Base-by-base conservation (phyloP, 2,888 invertebrate genomes). In the Iphiclides podalirius region DNA sequence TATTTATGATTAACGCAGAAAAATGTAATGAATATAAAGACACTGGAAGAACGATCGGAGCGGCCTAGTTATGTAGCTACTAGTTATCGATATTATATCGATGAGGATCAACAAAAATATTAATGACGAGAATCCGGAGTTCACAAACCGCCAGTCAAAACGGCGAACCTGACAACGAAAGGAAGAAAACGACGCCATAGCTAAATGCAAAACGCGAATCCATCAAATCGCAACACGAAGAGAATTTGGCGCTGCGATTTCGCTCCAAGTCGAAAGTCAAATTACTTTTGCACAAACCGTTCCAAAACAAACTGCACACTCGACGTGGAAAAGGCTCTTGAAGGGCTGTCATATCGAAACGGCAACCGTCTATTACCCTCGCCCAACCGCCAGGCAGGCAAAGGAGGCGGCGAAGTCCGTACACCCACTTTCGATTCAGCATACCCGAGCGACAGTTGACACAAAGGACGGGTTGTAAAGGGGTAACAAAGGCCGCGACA, bases 401-500 rank as follows among this genome's bases (percentile, higher is more conserved):
- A 60, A 67, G 70, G 66, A 64, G 67, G 72, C 69, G 70, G 70
- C 58, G 70, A 71, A 70, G 67, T 59, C 44, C 59, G 75, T 77
- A 79, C 85, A 78, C 86, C 86, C 83, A 85, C 84, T 85, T 86
- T 80, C 79, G 75, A 79, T 79, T 79, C 78, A 77, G 67, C 58
- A 68, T 67, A 67, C 59, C 59, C 63, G 66, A 78, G 61, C 78
- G 86, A 87, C 87, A 87, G 84, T 86, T 86, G 86, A 87, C 81
- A 80, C 81, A 85, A 85, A 76, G 67, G 78, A 61, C 57, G 56
- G 60, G 59, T 70, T 75, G 75, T 68, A 79, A 82, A 81, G 82
- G 84, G 83, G 78, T 80, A 77, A 78, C 74, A 83, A 77, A 77
- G 78, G 72, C 75, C 75, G 79, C 70, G 80, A 81, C 78, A 76